Evolutionary conservation across 1,140 invertebrate genomes (phyloP), one percentile per base, ranked within the genome.

Genomic region (Tribolium madens): DNA sequence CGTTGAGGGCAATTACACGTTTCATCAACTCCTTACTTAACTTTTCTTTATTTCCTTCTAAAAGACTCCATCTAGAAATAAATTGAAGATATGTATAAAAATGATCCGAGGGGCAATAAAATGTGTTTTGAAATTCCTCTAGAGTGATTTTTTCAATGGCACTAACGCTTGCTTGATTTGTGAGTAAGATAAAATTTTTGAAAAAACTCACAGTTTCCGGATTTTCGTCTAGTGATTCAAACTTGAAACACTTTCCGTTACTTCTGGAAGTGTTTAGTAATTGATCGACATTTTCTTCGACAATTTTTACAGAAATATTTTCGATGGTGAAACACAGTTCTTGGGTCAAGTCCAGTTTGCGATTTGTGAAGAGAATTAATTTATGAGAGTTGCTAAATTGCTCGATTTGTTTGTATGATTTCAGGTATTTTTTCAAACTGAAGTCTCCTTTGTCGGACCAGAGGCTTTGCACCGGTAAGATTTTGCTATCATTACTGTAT

Each of bases 291-390:
- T 18, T 1, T 57, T 18, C 7, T 26, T 57, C 17, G 0, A 18
- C n/a, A 26, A 26, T 57, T n/a, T 4, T 21, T 26, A 57, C 0
- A 5, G 9, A 7, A 1, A 57, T 18, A 42, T 64, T 14, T 64
- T 4, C n/a, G 3, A 64, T 10, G 13, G 3, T 64, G 10, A 64
- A 31, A 9, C 7, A 6, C 9, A 13, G 7, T 9, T 26, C 57
- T 0, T 64, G 3, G 3, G 21, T 9, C 3, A 64, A 9, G 26
- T 31, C 57, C n/a, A 64, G 31, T 14, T 64, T 64, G 0, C 21
- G 12, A 12, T 64, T 64, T n/a, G 57, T 64, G 12, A 64, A 64
- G 13, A 64, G 26, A 3, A 64, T 33, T n/a, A 64, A 12, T 33
- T 12, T 10, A 4, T 31, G 6, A 3, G 15, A 9, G 26, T 12